Evolutionary conservation across 2,888 invertebrate genomes (phyloP), one percentile per base, ranked within the genome.

Genomic region (Drosophila stalkeri): DNA sequence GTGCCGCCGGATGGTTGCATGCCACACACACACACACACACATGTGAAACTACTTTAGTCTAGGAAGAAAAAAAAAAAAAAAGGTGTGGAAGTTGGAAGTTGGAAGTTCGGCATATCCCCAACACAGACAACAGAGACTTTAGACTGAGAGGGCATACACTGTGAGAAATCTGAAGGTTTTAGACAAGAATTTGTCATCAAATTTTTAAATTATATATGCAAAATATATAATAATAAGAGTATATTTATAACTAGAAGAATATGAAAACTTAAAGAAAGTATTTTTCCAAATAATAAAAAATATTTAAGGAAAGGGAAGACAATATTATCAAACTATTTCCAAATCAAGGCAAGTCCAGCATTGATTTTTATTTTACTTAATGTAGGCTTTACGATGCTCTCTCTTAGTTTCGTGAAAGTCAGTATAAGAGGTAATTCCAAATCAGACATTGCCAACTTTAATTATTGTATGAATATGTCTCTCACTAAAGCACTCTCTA

Each of bases 1-100:
- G 52, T 75, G 65, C 54, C 46, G 77, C 78, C 67, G 79, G 78
- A 73, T 73, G 74, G 73, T 55, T 63, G 78, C 76, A 76, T 76
- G 79, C 72, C 65, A 64, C n/a, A n/a, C n/a, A 56, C 11, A 35
- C 23, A 39, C 23, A 62, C 14, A 41, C 33, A 33, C 8, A 43
- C 18, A 20, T 12, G 47, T n/a, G 43, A 2, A 35, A 37, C 16
- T 49, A 43, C 68, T 56, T 18, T 35, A 35, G 65, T 33, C 49
- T 64, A 62, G 41, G 56, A 35, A 27, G 47, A 47, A 41, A 41
- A 39, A 47, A 64, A 27, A 27, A 39, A 47, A 41, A 47, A 23
- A 47, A 64, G 7, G 12, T 51, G 33, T 51, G 18, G 20, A 41
- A 47, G n/a, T 12, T 39, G 37, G n/a, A 41, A 61, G 61, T 39